Base-by-base conservation (phyloP, 2,797 vertebrate genomes). In the Poecilia gillii region DNA sequence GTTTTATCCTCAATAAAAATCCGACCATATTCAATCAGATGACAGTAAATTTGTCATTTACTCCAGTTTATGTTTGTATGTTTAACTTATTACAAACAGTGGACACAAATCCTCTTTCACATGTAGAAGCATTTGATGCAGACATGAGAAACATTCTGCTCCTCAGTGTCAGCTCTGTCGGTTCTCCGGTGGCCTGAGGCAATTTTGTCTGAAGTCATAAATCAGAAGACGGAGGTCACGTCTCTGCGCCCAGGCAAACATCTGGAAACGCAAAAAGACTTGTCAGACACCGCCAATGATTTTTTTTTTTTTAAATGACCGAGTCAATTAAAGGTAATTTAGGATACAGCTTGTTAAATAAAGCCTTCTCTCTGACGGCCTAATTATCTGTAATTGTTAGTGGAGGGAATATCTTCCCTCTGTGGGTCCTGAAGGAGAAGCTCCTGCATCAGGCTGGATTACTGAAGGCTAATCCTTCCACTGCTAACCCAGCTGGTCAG, bases 381-480 rank as follows among this genome's bases (percentile, higher is more conserved):
- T 93, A 91, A 95, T 95, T 92, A 92, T 90, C 62, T 83, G 79
- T 92, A 94, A 94, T 94, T 94, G 92, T 90, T 83, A 91, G 90
- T 85, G 91, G 59, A 87, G 87, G 87, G 89, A 93, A 92, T 92
- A 90, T 85, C 76, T 78, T 57, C 75, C 83, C 74, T 78, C 85
- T 71, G 62, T 45, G 0, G 81, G 83, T 78, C 72, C 68, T 11
- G 5, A 31, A 76, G 62, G 72, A 83, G 75, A 77, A 86, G 88
- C 82, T 70, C 68, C 87, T 78, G 83, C 87, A 83, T 85, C 74
- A 72, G 72, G 80, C 74, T 77, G 83, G 81, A 91, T 90, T 84
- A 88, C 75, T 68, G 64, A 51, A 4, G n/a, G 18, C 33, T 88
- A 83, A 89, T 89, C 85, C 84, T 78, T 73, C 80, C 5, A 62